Evolutionary conservation across 2,113 vertebrate species (phyloP), one percentile per base, ranked within the genome.

Genomic region (Sminthopsis crassicaudata): DNA sequence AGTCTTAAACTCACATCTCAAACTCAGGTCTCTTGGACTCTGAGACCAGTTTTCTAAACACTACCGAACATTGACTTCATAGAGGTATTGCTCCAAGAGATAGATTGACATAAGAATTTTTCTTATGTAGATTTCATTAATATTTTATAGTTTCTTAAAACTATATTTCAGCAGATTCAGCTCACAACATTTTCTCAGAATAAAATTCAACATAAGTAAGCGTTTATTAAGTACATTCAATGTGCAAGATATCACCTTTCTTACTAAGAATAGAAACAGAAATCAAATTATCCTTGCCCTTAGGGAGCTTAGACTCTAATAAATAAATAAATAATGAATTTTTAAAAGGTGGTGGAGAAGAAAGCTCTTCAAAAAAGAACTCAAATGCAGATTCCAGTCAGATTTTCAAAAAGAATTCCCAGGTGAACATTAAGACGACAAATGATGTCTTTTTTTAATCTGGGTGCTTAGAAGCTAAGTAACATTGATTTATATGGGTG

Each of bases 121-220:
- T 42, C n/a, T 84, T 84, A n/a, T n/a, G n/a, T 84, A 23, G 16
- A n/a, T 84, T 84, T 84, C 67, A 76, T 67, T 36, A 76, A 76
- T 95, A 90, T 10, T 48, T 91, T 94, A 27, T 27, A 53, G 51
- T 91, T 93, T 96, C 67, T 52, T 95, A 16, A 36, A 94, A 91
- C 53, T 60, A 92, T 54, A 91, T 19, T 76, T 95, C 19, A 93
- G 3, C 25, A 36, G 52, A 53, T 53, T 96, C n/a, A 84, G 14
- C 27, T 92, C 30, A 76, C 42, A 94, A 53, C 90, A 91, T 46
- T 51, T 24, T 84, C 9, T 94, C 91, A 42, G n/a, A 84, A 23
- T 19, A 84, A 84, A 84, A 42, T 42, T 84, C 67, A 84, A 42
- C 19, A 23, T 84, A 84, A 84, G 42, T 84, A 42, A 84, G 1